Evolutionary conservation across 2,797 vertebrate species (phyloP).

Genomic region (Anguilla pacifica): DNA sequence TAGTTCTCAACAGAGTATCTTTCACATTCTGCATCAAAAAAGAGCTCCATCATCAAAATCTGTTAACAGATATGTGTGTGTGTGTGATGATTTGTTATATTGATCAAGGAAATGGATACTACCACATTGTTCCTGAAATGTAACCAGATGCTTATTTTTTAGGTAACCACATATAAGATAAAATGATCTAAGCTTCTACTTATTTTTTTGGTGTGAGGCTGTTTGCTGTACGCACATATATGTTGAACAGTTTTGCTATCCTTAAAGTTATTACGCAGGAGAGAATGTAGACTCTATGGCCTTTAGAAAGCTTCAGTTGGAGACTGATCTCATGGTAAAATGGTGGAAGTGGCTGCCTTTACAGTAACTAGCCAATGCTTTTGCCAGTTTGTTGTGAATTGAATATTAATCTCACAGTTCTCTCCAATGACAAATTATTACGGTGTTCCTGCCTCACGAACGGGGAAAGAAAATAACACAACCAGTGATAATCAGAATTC

Average conservation of each 20-base stretch:
- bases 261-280: not conserved
- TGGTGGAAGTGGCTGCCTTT: not conserved
- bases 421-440: not conserved
- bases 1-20: not conserved
- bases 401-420: not conserved
- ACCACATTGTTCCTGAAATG: not conserved
- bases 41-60: conserved; percentile 2
- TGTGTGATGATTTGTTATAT: not conserved
- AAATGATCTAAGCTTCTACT: not conserved
- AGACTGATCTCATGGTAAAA: not conserved
- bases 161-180: not conserved
- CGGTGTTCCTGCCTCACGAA: no score
- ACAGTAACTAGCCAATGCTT: not conserved
- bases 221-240: not conserved
- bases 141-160: not conserved
- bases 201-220: not conserved
- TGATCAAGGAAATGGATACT: no score
- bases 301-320: not conserved
- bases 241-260: not conserved
- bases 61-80: not conserved
- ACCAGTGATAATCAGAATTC: not conserved
- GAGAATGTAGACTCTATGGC: not conserved
- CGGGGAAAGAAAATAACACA: not conserved
- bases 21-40: not conserved
- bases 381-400: not conserved